These are phyloP conservation scores for Acronicta aceris DNA, from an alignment of 2,888 invertebrate genomes.

Conservation along the genomic window DNA sequence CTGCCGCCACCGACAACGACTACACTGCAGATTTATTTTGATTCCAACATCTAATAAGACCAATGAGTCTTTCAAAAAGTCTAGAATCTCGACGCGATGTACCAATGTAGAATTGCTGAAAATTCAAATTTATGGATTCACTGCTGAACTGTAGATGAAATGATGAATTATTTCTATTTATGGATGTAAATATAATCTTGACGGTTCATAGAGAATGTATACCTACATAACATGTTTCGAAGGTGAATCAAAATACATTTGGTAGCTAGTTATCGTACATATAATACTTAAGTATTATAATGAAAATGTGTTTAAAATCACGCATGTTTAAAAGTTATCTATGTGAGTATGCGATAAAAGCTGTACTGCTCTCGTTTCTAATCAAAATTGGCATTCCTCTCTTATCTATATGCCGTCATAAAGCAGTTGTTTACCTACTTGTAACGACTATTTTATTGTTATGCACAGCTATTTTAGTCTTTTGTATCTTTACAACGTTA, in stretches of 20 bases:
- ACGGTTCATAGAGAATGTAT: too few relatives aligned
- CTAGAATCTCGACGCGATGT: conserved; percentile 33
- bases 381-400: conserved; percentile 85
- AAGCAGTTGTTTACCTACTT: conserved; percentile 73
- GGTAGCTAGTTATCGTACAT: conserved; percentile 56
- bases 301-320: conserved; percentile 76
- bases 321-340: conserved; percentile 80
- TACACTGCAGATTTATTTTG: conserved; percentile 71
- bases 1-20: conserved; percentile 58
- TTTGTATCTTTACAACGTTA: conserved; percentile 44
- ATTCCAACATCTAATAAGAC: conserved; percentile 66
- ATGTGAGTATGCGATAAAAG: conserved; percentile 79
- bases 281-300: too few relatives aligned
- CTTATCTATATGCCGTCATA: conserved; percentile 79
- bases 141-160: conserved; percentile 40
- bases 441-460: conserved; percentile 69
- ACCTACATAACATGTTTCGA: conserved; percentile 21
- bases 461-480: conserved; percentile 59
- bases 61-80: conserved; percentile 52
- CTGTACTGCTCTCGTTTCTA: conserved; percentile 81
- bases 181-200: conserved; percentile 17
- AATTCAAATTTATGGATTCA: conserved; percentile 40
- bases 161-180: conserved; percentile 16
- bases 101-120: conserved; percentile 22
- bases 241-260: conserved; percentile 41